A percentile compares a stretch with the other conserved stretches of the same genome.
Conservation (phyloP, 2,113 vertebrate genomes). For the Suricata suricatta region DNA sequence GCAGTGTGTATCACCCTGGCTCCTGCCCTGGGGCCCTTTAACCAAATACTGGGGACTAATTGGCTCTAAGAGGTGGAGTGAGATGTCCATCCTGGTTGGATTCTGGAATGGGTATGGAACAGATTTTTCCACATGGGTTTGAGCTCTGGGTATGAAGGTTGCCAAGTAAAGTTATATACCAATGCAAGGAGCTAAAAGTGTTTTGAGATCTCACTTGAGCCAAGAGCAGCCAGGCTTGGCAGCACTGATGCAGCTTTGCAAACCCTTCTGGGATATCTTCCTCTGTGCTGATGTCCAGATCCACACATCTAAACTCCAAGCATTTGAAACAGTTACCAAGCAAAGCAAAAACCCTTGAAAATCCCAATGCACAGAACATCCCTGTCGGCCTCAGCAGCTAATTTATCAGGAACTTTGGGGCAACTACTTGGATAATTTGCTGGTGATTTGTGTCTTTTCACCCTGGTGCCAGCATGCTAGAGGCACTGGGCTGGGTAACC, state of each 20-base stretch:
- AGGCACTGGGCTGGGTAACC: not conserved
- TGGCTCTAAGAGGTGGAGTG: not conserved
- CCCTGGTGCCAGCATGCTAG: too few species aligned
- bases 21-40: not conserved
- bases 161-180: not conserved
- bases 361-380: not conserved
- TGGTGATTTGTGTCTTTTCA: not conserved
- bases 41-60: not conserved
- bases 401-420: not conserved
- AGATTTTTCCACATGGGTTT: not conserved
- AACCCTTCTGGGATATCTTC: not conserved
- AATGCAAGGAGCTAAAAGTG: not conserved
- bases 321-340: constrained; percentile 16
- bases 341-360: not conserved
- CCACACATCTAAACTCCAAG: not conserved
- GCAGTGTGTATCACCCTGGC: not conserved
- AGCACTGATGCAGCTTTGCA: not conserved
- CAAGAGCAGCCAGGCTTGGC: not conserved
- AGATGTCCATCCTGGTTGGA: not conserved
- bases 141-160: not conserved
- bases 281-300: not conserved
- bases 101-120: not conserved
- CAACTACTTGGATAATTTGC: not conserved
- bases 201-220: not conserved
- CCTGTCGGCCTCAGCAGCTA: not conserved